A percentile compares a stretch with the other conserved stretches of the same genome.
These are phyloP conservation scores for Coryphaenoides rupestris DNA, from an alignment of 2,113 vertebrate genomes.

Conservation along the genomic window DNA sequence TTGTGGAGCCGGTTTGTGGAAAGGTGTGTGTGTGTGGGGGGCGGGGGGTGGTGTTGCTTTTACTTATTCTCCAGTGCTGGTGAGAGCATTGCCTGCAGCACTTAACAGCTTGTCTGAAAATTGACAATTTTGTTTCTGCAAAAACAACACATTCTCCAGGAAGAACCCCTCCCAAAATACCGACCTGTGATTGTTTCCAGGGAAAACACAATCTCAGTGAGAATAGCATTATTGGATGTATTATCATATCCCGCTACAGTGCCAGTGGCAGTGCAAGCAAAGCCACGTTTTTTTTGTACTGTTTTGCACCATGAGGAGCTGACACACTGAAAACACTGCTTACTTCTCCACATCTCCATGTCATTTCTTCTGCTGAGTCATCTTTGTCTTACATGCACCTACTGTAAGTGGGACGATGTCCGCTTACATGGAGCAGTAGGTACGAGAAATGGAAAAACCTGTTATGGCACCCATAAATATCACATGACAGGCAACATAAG, in stretches of 20 bases:
- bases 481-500: too few species aligned
- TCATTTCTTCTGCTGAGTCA: too few species aligned
- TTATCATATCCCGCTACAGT: slow-evolving; percentile 30
- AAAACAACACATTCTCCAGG: slow-evolving; percentile 35
- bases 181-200: slow-evolving; percentile 33
- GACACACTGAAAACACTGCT: neutral
- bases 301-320: slow-evolving; percentile 11
- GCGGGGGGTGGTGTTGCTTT: slow-evolving; percentile 21
- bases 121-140: slow-evolving; percentile 43
- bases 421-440: too few species aligned
- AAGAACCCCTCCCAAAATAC: slow-evolving; percentile 10
- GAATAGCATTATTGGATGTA: slow-evolving; percentile 39
- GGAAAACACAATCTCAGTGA: slow-evolving; percentile 39
- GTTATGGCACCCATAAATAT: too few species aligned
- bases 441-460: too few species aligned
- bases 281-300: slow-evolving; percentile 23
- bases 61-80: slow-evolving; percentile 19
- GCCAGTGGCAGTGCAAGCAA: slow-evolving; percentile 4
- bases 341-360: too few species aligned
- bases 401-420: too few species aligned
- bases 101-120: slow-evolving; percentile 47
- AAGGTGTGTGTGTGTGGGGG: slow-evolving; percentile 7
- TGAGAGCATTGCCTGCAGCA: slow-evolving; percentile 49
- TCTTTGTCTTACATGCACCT: too few species aligned
- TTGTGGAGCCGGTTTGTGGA: too few species aligned